Evolutionary conservation across 2,113 vertebrate species (phyloP), one percentile per base, ranked within the genome.

Genomic region (Patagioenas fasciata): DNA sequence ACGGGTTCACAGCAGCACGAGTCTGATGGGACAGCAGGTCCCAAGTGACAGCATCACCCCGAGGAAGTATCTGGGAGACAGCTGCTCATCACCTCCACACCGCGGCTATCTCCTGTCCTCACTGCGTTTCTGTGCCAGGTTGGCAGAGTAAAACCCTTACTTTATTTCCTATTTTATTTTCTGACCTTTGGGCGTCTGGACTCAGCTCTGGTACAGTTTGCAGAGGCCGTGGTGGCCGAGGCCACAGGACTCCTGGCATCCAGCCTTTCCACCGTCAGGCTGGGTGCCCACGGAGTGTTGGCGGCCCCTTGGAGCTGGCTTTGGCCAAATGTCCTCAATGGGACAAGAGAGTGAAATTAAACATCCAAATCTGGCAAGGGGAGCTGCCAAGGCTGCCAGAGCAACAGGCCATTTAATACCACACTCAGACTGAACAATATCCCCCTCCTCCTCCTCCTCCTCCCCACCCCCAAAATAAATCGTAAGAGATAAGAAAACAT

Each of bases 361-460:
- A 93, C 80, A 18, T 61, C 50, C 70, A 7, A 32, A 66, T 77
- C 88, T 90, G 89, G 95, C 95, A 65, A 93, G 54, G 50, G 89
- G 92, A 91, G 56, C 74, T 95, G 38, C 88, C 60, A 57, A 40
- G 42, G 54, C 84, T 95, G 86, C 80, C 93, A 80, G 89, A 90
- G 93, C 95, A 92, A 89, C 64, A 72, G 94, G 85, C 72, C 91
- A 62, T 95, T 95, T 94, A 96, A 97, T 91, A 28, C 71, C 72
- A 44, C 73, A 47, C 67, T 91, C 77, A 62, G 89, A 90, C 80
- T 11, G n/a, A 94, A 93, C 48, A 71, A 89, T 44, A 25, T n/a
- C 80, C 65, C 34, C 60, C 25, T 24, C 38, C 54, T 26, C 69
- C 25, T 80, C 60, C 25, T 24, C 38, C 54, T 26, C 69, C 25